Evolutionary conservation across 64 coral and sea anemone genomes (phyloP).

Genomic region (Hydrozoanthus tunicans): DNA sequence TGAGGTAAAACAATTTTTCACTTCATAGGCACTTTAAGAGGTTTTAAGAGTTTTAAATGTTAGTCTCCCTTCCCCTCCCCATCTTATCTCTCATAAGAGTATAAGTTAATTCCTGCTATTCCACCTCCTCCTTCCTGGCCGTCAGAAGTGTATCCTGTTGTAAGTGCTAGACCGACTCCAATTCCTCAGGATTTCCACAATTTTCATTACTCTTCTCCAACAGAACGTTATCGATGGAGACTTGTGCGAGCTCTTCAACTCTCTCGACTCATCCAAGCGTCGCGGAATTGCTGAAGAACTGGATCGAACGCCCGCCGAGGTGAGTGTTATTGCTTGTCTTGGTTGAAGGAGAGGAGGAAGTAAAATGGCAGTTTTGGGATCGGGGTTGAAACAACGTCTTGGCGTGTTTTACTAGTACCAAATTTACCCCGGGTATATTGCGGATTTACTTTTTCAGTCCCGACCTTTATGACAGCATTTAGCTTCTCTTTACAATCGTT

Average conservation of each 20-base stretch:
- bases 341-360: neutral
- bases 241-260: slow-evolving; percentile 96
- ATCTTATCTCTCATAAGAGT: neutral
- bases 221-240: slow-evolving; percentile 98
- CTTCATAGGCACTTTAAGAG: too few species aligned
- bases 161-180: neutral
- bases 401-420: too few species aligned
- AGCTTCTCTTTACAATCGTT: too few species aligned
- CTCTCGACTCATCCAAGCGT: slow-evolving; percentile 90
- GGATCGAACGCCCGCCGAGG: slow-evolving; percentile 98
- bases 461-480: too few species aligned
- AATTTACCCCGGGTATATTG: too few species aligned
- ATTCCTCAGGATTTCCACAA: neutral
- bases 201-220: slow-evolving; percentile 2
- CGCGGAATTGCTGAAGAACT: slow-evolving; percentile 97
- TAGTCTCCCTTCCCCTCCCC: neutral
- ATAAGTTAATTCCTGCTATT: neutral
- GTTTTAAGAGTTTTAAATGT: too few species aligned
- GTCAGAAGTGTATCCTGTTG: too few species aligned
- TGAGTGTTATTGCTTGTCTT: slow-evolving; percentile 9
- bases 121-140: too few species aligned
- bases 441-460: too few species aligned
- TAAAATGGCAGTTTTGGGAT: too few species aligned
- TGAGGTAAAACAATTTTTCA: too few species aligned
- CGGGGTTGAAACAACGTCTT: neutral